Conservation (phyloP, 2,888 invertebrate genomes). For the Drosophila paramelanica region DNA sequence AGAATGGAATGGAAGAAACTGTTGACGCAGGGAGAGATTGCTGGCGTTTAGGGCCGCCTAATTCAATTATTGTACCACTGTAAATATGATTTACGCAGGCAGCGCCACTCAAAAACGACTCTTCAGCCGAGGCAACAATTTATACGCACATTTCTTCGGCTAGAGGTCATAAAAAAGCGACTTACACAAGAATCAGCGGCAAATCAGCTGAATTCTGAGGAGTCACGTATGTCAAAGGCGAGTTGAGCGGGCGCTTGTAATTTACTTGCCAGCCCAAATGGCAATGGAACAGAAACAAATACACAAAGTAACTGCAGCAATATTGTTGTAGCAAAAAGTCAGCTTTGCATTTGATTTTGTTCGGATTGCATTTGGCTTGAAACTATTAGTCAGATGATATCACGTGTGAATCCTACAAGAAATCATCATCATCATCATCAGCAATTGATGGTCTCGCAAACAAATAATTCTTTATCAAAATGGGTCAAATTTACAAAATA, state of each 20-base stretch:
- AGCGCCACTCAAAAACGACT: conserved; percentile 36
- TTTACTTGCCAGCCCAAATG: conserved; percentile 7
- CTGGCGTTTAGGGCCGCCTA: conserved; percentile 45
- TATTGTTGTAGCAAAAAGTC: conserved; percentile 1
- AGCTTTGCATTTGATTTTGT: neutral
- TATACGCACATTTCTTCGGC: conserved; percentile 67
- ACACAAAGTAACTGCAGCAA: conserved; percentile 1
- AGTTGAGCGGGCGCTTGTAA: neutral
- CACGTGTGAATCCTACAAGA: too few relatives aligned
- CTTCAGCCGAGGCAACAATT: conserved; percentile 44
- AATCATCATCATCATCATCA: too few relatives aligned
- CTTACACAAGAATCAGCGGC: conserved; percentile 48
- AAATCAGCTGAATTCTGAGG: conserved; percentile 18
- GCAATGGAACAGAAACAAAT: neutral
- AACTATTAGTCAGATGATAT: too few relatives aligned
- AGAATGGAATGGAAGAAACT: conserved; percentile 11
- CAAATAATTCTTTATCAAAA: too few relatives aligned
- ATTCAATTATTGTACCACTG: conserved; percentile 81
- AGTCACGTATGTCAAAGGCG: neutral
- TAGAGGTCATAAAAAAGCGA: conserved; percentile 73
- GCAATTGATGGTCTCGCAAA: too few relatives aligned
- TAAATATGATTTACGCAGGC: conserved; percentile 77
- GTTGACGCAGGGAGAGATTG: conserved; percentile 4
- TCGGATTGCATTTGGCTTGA: neutral
- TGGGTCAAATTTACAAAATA: too few relatives aligned